phyloP scores from a whole-genome alignment of 64 coral and sea anemone genomes.

The Porites lutea region DNA sequence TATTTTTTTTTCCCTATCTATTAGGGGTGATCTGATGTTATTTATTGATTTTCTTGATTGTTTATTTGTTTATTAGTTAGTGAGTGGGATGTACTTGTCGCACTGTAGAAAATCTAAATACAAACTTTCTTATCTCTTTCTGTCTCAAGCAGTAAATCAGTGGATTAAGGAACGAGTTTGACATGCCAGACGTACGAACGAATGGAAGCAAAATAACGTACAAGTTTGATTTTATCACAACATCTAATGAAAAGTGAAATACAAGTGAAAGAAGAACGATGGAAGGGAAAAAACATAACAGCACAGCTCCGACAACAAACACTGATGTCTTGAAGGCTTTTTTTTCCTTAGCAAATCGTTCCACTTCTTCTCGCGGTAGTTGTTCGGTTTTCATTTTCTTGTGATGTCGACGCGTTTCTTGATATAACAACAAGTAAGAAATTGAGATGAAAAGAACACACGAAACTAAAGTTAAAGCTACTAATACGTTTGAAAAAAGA shows the following conservation, averaged over 20 bases:
- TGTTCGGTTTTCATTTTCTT: not conserved
- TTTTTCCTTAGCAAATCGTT: not conserved
- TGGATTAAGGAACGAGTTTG: not conserved
- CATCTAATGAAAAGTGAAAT: not conserved
- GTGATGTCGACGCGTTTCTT: not conserved
- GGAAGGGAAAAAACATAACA: not conserved
- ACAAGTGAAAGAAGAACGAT: not conserved
- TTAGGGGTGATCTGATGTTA: too few species aligned
- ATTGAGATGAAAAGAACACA: not conserved
- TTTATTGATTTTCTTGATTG: too few species aligned
- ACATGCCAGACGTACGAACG: not conserved
- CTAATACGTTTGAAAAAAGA: not conserved
- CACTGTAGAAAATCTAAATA: not conserved
- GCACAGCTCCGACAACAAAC: not conserved
- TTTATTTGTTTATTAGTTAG: not conserved
- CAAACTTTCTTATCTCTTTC: not conserved
- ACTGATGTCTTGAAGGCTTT: not conserved
- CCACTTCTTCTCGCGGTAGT: not conserved
- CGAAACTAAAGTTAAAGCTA: not conserved
- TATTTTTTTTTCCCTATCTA: too few species aligned
- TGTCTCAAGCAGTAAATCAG: conserved; percentile 10
- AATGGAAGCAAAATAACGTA: not conserved
- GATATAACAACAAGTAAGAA: not conserved
- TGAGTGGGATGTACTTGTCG: not conserved
- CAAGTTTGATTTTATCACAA: not conserved